Base-by-base conservation (phyloP, 37 sponge, comb jelly and placozoan species). In the Beroe forskalii region DNA sequence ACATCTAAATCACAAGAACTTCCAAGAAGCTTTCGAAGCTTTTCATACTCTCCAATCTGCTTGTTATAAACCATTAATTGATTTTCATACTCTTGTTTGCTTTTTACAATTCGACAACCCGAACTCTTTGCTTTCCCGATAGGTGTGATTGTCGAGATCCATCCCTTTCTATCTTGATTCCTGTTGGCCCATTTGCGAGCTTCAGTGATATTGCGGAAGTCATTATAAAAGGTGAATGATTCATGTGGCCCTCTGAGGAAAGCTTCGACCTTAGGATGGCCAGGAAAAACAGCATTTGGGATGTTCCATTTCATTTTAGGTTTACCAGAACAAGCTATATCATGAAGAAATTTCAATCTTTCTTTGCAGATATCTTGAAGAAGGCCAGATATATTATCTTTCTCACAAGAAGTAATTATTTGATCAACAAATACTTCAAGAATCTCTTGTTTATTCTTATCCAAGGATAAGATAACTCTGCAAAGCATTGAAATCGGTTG, bases 221-320 rank as follows among this genome's bases (percentile, higher is more conserved):
- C 25, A 63, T 30, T 30, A 63, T 30, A 30, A 6, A n/a, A 63
- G n/a, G 66, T 63, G 24, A n/a, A 20, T 24, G 14, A 23, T 6
- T 63, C 28, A 63, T 24, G 28, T 3, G 66, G 66, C 66, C 66
- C 66, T 63, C 66, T 63, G 24, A 63, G 24, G 25, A 63, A 63
- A 27, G 20, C 28, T 17, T 63, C 28, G 25, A 63, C 66, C 2
- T 20, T 8, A 6, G 66, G 66, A 63, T 63, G 66, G 66, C 25
- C 24, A n/a, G 14, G 66, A 63, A 63, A 24, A 63, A 63, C 66
- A 17, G 66, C 66, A n/a, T 6, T 63, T 63, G 66, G 66, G 28
- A 27, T 24, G 2, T 63, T 8, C 66, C 66, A 63, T 3, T 24
- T 27, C 24, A 23, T 63, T 23, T 63, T 30, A 63, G 66, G 66